Evolutionary conservation across 2,797 vertebrate genomes (phyloP).

Genomic region (Intellagama lesueurii): DNA sequence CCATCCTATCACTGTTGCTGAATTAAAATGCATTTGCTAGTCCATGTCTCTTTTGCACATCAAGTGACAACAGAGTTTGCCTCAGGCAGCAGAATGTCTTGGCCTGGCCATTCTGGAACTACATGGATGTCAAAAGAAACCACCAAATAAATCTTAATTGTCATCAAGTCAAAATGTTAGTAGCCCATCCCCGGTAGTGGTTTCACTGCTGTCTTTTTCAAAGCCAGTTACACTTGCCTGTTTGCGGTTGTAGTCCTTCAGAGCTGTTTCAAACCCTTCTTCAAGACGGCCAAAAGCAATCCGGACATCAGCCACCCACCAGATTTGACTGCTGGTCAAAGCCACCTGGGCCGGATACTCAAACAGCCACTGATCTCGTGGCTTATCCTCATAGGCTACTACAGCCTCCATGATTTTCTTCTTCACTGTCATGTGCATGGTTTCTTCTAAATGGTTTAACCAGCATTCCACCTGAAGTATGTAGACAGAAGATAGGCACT

Average conservation of each 20-base stretch:
- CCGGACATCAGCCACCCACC: conserved; percentile 78
- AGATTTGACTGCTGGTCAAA: conserved; percentile 76
- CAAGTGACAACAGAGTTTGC: background rate
- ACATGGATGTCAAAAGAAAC: background rate
- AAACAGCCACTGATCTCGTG: conserved; percentile 80
- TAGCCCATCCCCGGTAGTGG: no score
- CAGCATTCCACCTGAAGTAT: conserved; percentile 74
- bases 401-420: conserved; percentile 82
- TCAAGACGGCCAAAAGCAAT: conserved; percentile 84
- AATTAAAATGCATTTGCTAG: background rate
- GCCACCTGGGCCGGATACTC: conserved; percentile 79
- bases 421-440: conserved; percentile 76
- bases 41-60: background rate
- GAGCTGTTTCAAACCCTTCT: conserved; percentile 81
- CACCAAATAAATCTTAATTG: background rate
- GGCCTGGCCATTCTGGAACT: background rate
- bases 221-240: conserved; percentile 66
- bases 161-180: background rate
- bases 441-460: conserved; percentile 77
- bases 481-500: background rate
- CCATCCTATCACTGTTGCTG: background rate
- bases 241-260: conserved; percentile 83
- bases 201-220: background rate
- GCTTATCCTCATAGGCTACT: conserved; percentile 81
- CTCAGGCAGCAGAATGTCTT: background rate